Conservation (phyloP, 2,797 vertebrate species). For the Lagodon rhomboides region DNA sequence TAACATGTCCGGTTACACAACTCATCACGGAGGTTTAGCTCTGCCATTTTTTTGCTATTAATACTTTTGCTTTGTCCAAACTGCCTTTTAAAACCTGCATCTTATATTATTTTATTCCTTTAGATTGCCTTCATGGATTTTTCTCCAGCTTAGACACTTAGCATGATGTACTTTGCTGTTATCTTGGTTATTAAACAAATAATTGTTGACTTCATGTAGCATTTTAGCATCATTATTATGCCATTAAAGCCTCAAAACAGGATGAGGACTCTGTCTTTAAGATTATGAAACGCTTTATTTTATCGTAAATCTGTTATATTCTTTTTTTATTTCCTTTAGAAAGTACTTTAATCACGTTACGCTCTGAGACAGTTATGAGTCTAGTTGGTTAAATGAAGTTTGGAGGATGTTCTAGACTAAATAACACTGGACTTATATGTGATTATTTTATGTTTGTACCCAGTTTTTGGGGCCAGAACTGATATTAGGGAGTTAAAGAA, state of each 20-base stretch:
- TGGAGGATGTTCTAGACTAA: background rate
- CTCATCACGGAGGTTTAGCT: constrained; percentile 6
- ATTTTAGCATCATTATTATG: background rate
- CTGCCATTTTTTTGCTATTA: background rate
- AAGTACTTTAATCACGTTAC: background rate
- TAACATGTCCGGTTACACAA: constrained; percentile 27
- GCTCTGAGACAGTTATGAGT: background rate
- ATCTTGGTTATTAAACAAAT: background rate
- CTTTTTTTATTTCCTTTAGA: background rate
- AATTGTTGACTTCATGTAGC: background rate
- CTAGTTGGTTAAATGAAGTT: background rate
- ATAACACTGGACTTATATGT: too few relatives aligned
- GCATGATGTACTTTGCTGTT: background rate
- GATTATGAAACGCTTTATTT: background rate
- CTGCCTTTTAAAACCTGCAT: background rate
- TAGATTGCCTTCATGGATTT: background rate
- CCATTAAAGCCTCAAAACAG: background rate
- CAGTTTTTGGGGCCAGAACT: too few relatives aligned
- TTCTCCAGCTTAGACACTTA: background rate
- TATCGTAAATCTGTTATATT: background rate
- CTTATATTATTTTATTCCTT: background rate
- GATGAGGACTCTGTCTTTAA: background rate
- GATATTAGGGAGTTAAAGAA: too few relatives aligned
- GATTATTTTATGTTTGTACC: too few relatives aligned
- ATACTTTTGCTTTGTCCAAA: constrained; percentile 1